A percentile compares a stretch with the other conserved stretches of the same genome.
These are phyloP conservation scores for Sapayoa aenigma DNA, from an alignment of 2,113 vertebrate genomes.

Conservation along the genomic window DNA sequence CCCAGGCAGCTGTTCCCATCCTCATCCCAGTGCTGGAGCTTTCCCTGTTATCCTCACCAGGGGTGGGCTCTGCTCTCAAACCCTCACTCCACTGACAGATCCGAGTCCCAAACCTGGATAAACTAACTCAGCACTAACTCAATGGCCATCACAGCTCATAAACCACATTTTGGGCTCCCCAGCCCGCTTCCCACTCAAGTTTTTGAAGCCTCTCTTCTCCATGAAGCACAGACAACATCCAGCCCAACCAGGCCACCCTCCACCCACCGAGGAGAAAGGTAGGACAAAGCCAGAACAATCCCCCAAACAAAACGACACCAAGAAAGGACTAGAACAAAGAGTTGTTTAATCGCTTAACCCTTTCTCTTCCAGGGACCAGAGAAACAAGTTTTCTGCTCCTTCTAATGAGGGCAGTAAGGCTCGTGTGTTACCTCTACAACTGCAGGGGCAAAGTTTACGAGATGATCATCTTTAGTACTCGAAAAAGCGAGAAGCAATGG, in stretches of 20 bases:
- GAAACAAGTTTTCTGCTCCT: constrained; percentile 77
- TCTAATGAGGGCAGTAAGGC: constrained; percentile 76
- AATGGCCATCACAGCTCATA: not conserved
- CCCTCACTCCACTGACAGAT: not conserved
- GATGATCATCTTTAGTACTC: constrained; percentile 39
- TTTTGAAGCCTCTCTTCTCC: not conserved
- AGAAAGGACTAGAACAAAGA: constrained; percentile 64
- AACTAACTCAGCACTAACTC: not conserved
- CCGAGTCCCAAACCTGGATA: not conserved
- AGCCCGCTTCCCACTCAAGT: not conserved
- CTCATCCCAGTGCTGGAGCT: not conserved
- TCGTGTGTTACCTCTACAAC: constrained; percentile 72
- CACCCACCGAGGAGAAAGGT: not conserved
- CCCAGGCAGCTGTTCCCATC: not conserved
- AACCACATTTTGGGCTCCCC: rapidly evolving
- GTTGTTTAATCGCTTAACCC: constrained; percentile 77
- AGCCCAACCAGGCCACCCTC: not conserved
- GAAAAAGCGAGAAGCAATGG: constrained; percentile 28
- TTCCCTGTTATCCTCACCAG: not conserved
- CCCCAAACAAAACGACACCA: constrained; percentile 54
- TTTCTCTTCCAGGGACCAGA: constrained; percentile 77
- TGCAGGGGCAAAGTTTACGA: constrained; percentile 61
- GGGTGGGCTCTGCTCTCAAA: not conserved
- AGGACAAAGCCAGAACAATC: not conserved
- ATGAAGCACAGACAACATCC: not conserved